phyloP scores from a whole-genome alignment of 2,888 invertebrate species.

The Xestia xanthographa region DNA sequence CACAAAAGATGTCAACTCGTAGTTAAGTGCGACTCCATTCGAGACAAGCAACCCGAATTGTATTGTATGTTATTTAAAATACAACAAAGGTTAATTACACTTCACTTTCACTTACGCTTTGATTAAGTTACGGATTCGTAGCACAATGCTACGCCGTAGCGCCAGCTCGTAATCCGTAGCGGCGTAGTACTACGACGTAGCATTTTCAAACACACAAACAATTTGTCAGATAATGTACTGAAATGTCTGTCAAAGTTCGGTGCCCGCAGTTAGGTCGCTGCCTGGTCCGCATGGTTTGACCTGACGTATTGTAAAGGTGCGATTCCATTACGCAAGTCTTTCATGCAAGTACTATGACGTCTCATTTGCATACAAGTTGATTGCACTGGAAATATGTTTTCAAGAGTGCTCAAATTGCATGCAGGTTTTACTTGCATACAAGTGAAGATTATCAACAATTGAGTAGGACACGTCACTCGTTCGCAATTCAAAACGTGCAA shows the following conservation, averaged over 20 bases:
- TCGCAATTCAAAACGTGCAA: too few species aligned
- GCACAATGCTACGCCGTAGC: conserved; percentile 59
- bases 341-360: too few species aligned
- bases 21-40: conserved; percentile 76
- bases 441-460: too few species aligned
- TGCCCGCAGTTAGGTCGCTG: neutral
- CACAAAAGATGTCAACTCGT: conserved; percentile 80
- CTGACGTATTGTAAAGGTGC: too few species aligned
- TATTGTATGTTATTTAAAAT: conserved; percentile 68
- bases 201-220: neutral
- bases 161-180: conserved; percentile 36
- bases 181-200: conserved; percentile 14
- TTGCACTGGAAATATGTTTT: too few species aligned
- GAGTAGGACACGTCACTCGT: too few species aligned
- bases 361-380: too few species aligned
- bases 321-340: too few species aligned
- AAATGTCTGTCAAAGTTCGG: neutral
- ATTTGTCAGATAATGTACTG: neutral
- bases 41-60: conserved; percentile 69
- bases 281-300: too few species aligned
- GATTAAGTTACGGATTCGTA: conserved; percentile 46
- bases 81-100: conserved; percentile 43
- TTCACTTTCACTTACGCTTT: conserved; percentile 10
- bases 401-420: too few species aligned
- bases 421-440: too few species aligned